Evolutionary conservation across 2,888 invertebrate genomes (phyloP).

Genomic region (Dilophus febrilis): DNA sequence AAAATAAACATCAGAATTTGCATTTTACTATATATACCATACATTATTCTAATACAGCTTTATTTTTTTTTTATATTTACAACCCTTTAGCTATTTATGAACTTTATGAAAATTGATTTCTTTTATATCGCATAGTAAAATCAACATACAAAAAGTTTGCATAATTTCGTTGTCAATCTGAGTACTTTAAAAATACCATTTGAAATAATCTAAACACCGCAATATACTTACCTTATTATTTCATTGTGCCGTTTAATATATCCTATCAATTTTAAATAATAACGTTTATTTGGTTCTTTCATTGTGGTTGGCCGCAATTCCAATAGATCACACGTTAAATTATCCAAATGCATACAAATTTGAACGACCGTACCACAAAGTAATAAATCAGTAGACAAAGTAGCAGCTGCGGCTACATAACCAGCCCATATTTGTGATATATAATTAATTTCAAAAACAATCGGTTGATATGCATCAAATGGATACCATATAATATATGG

Average conservation of each 20-base stretch:
- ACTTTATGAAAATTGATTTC: no score
- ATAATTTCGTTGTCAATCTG: no score
- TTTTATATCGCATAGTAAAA: no score
- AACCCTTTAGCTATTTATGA: no score
- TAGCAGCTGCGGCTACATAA: constrained; percentile 17
- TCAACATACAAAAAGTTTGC: no score
- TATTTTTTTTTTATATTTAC: no score
- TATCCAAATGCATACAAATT: constrained; percentile 23
- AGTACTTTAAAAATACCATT: no score
- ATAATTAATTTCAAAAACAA: background rate
- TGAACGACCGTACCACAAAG: constrained; percentile 20
- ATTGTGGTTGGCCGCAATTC: constrained; percentile 10
- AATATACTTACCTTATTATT: background rate
- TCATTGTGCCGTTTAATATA: background rate
- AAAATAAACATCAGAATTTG: no score
- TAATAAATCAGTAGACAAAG: constrained; percentile 21
- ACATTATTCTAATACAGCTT: no score
- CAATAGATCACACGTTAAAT: constrained; percentile 14
- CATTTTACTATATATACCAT: no score
- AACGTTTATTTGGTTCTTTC: constrained; percentile 8
- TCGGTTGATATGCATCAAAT: background rate
- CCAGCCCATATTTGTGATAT: constrained; percentile 9
- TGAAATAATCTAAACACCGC: no score
- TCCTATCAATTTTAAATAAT: background rate
- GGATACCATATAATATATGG: constrained; percentile 2